These are phyloP conservation scores for Zoanthus gigantus DNA, from an alignment of 92 coral and sea anemone genomes.

Conservation along the genomic window DNA sequence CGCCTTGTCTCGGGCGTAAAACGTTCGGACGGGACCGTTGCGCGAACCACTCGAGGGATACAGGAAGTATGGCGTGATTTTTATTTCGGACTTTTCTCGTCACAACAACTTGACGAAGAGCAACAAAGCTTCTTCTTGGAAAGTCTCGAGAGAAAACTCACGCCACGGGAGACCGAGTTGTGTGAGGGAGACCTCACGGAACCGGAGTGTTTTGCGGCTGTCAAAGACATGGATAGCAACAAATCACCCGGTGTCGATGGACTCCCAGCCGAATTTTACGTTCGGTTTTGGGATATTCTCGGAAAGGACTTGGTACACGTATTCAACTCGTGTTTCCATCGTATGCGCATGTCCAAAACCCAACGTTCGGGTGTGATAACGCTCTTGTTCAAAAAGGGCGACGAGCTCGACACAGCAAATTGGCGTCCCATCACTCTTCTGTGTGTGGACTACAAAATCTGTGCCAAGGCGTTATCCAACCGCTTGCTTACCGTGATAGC, in stretches of 20 bases:
- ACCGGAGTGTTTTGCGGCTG: constrained; percentile 47
- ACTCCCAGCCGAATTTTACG: constrained; percentile 69
- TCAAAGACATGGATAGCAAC: constrained; percentile 41
- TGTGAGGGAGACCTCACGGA: constrained; percentile 63
- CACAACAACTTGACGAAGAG: neutral
- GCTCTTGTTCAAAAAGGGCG: constrained; percentile 63
- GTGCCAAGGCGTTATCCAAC: constrained; percentile 25
- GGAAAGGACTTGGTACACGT: constrained; percentile 61
- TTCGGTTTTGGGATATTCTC: constrained; percentile 55
- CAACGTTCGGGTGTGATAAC: constrained; percentile 54
- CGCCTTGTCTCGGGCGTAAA: neutral
- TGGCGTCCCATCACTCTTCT: constrained; percentile 75
- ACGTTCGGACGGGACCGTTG: neutral
- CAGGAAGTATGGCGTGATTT: constrained; percentile 20
- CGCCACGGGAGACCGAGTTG: neutral
- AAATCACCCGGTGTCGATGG: constrained; percentile 73
- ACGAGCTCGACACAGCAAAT: constrained; percentile 32
- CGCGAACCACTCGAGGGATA: neutral
- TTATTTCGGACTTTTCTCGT: constrained; percentile 12
- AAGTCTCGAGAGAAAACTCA: neutral
- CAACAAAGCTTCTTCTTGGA: constrained; percentile 20
- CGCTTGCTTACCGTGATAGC: constrained; percentile 44
- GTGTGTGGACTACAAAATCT: constrained; percentile 65
- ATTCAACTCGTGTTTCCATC: constrained; percentile 20
- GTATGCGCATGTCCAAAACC: constrained; percentile 24